phyloP scores from a whole-genome alignment of 2,113 vertebrate species.

The Ciconia boyciana region DNA sequence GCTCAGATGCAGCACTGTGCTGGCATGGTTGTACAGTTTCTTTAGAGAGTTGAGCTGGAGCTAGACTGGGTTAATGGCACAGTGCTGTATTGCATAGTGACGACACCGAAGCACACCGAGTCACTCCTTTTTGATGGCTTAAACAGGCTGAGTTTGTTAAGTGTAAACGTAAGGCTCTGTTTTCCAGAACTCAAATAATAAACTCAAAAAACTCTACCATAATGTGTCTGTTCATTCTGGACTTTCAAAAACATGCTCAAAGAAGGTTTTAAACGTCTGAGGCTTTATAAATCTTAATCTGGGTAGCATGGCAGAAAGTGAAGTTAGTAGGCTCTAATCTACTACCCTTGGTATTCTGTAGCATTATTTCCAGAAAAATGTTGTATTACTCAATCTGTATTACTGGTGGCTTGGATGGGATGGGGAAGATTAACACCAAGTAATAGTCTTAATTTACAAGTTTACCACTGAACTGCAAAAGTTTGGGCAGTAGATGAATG shows the following conservation, averaged over 20 bases:
- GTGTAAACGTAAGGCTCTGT: not conserved
- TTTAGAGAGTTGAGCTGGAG: not conserved
- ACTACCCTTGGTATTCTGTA: not conserved
- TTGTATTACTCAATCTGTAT: not conserved
- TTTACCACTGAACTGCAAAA: not conserved
- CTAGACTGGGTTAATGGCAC: not conserved
- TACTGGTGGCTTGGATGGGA: not conserved
- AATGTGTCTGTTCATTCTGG: not conserved
- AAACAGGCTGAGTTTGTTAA: not conserved
- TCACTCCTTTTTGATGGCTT: not conserved
- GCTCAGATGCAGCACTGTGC: not conserved
- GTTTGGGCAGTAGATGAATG: not conserved
- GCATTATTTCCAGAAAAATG: not conserved
- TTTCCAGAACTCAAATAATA: not conserved
- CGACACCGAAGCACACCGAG: accelerated
- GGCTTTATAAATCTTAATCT: not conserved
- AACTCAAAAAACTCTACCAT: not conserved
- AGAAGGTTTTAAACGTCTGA: not conserved
- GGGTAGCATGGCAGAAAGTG: not conserved
- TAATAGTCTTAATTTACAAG: not conserved
- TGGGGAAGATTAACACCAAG: not conserved
- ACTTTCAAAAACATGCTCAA: not conserved
- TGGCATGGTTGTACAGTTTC: not conserved
- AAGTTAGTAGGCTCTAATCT: not conserved
- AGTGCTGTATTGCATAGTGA: not conserved